Conservation (phyloP, 2,113 vertebrate species). For the Heteronetta atricapilla region DNA sequence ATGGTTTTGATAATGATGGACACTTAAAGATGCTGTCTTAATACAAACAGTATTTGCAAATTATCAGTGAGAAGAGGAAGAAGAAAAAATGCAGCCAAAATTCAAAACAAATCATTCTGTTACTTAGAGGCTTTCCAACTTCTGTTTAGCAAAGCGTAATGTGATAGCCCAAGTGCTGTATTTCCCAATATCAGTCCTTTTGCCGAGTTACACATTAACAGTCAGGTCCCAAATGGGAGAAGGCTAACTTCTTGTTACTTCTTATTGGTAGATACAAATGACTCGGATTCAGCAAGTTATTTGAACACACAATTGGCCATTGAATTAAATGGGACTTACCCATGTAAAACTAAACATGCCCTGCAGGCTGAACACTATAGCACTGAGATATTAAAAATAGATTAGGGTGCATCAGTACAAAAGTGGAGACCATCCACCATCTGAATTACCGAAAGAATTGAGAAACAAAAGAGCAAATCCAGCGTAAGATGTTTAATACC, state of each 20-base stretch:
- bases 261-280: constrained; percentile 6
- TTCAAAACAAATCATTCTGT: background rate
- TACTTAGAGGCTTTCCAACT: background rate
- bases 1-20: background rate
- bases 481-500: background rate
- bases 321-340: constrained; percentile 40
- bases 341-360: constrained; percentile 6
- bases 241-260: background rate
- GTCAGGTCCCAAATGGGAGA: background rate
- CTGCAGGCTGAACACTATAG: background rate
- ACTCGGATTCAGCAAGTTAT: constrained; percentile 29
- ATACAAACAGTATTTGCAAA: background rate
- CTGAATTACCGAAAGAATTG: background rate
- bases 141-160: background rate
- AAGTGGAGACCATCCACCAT: constrained; percentile 25
- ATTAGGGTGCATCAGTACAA: constrained; percentile 2
- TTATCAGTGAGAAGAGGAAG: background rate
- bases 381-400: constrained; percentile 50
- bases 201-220: background rate
- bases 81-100: background rate
- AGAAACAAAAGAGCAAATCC: constrained; percentile 6
- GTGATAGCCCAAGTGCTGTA: background rate
- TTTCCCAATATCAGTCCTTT: background rate
- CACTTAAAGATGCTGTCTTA: background rate
- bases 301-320: constrained; percentile 8